A percentile compares a stretch with the other conserved stretches of the same genome.
Conservation (phyloP, 2,797 vertebrate genomes). For the Oreortyx pictus region DNA sequence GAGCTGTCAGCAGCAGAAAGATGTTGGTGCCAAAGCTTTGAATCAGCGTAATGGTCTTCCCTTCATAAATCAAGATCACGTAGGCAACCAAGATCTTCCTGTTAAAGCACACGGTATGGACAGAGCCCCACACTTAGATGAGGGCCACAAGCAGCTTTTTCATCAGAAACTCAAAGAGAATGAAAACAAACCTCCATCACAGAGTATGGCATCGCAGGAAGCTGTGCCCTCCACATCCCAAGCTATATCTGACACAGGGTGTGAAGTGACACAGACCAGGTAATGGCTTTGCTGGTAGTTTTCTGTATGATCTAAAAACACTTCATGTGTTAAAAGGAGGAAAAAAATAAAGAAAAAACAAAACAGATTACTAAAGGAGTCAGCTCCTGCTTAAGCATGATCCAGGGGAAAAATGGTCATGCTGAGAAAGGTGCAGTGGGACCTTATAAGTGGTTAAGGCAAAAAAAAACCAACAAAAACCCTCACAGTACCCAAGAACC, state of each 20-base stretch:
- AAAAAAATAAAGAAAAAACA: neutral
- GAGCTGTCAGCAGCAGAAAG: constrained; percentile 35
- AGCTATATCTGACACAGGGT: neutral
- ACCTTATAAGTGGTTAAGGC: neutral
- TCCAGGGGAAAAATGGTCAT: rapidly evolving
- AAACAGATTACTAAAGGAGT: neutral
- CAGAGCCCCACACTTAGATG: neutral
- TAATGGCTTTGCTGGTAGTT: neutral
- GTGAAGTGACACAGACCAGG: constrained; percentile 68
- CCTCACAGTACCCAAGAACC: neutral
- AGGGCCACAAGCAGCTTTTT: neutral
- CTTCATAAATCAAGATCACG: neutral
- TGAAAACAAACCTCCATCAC: neutral
- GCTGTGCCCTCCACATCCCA: constrained; percentile 6
- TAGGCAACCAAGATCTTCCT: constrained; percentile 4
- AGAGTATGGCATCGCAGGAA: neutral
- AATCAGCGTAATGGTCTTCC: constrained; percentile 29
- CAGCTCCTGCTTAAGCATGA: neutral
- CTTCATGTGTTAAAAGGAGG: neutral
- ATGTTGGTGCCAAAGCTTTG: neutral
- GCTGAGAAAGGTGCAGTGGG: neutral
- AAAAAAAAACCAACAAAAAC: neutral
- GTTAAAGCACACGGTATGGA: neutral
- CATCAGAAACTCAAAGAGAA: constrained; percentile 10
- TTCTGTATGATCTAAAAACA: neutral